phyloP scores from a whole-genome alignment of 2,888 invertebrate genomes.

The Achlya flavicornis region DNA sequence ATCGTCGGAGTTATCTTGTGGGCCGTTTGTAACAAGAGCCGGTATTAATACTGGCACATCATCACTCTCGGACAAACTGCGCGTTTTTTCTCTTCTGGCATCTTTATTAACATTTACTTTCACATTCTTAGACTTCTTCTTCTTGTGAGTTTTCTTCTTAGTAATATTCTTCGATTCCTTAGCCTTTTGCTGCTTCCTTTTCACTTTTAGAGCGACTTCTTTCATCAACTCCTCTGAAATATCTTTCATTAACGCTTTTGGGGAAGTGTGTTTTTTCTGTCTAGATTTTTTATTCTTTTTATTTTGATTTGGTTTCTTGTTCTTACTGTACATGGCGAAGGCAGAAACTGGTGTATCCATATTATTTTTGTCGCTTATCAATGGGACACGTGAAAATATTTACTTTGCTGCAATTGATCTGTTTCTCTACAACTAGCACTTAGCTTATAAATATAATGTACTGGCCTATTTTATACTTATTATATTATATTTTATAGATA shows the following conservation, averaged over 20 bases:
- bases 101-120: slow-evolving; percentile 25
- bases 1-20: slow-evolving; percentile 17
- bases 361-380: slow-evolving; percentile 14
- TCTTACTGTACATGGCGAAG: slow-evolving; percentile 68
- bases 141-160: slow-evolving; percentile 62
- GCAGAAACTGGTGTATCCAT: slow-evolving; percentile 74
- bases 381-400: slow-evolving; percentile 9
- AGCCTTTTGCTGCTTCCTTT: slow-evolving; percentile 52
- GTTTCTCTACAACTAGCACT: background rate
- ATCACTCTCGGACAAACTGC: slow-evolving; percentile 36
- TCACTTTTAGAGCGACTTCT: slow-evolving; percentile 57
- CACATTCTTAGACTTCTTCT: slow-evolving; percentile 48
- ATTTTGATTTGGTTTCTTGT: slow-evolving; percentile 47
- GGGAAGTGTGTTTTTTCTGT: slow-evolving; percentile 21
- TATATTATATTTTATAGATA: background rate
- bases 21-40: slow-evolving; percentile 19
- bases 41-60: slow-evolving; percentile 51
- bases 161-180: slow-evolving; percentile 54
- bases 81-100: slow-evolving; percentile 21
- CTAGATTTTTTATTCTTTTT: slow-evolving; percentile 44
- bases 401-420: background rate
- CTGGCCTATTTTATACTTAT: background rate
- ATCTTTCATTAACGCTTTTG: slow-evolving; percentile 32
- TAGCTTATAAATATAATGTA: no score
- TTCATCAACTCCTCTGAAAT: slow-evolving; percentile 43